A percentile compares a stretch with the other conserved stretches of the same genome.
Conservation (phyloP, 2,888 invertebrate genomes). For the Automeris io region DNA sequence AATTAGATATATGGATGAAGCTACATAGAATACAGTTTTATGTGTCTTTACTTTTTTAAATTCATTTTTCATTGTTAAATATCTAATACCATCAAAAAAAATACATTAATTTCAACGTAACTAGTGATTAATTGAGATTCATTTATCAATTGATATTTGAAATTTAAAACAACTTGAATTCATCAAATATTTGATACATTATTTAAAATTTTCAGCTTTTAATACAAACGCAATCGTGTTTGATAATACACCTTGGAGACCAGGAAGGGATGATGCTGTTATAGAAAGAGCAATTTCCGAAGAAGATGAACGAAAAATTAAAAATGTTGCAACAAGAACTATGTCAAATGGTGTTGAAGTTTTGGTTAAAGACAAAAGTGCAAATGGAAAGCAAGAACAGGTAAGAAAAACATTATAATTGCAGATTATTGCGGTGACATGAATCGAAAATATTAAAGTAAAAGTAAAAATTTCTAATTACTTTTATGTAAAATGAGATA, state of each 20-base stretch:
- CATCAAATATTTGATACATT: neutral
- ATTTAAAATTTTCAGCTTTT: constrained; percentile 50
- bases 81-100: no score
- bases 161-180: no score
- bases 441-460: neutral
- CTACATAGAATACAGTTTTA: no score
- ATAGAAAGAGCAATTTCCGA: constrained; percentile 62
- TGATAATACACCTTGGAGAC: constrained; percentile 68
- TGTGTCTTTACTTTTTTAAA: no score
- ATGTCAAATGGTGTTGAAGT: constrained; percentile 96
- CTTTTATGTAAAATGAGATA: neutral
- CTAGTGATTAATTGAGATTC: no score
- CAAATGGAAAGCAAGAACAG: constrained; percentile 57
- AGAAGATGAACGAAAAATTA: constrained; percentile 77
- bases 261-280: constrained; percentile 52
- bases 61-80: no score
- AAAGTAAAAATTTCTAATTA: neutral
- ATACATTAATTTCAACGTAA: no score
- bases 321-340: constrained; percentile 87
- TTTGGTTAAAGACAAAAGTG: constrained; percentile 79
- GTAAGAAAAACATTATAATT: no score
- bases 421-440: no score
- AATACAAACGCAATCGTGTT: constrained; percentile 64
- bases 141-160: no score
- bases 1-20: no score